These are phyloP conservation scores for Nemurella pictetii DNA, from an alignment of 2,888 invertebrate species.

Conservation along the genomic window DNA sequence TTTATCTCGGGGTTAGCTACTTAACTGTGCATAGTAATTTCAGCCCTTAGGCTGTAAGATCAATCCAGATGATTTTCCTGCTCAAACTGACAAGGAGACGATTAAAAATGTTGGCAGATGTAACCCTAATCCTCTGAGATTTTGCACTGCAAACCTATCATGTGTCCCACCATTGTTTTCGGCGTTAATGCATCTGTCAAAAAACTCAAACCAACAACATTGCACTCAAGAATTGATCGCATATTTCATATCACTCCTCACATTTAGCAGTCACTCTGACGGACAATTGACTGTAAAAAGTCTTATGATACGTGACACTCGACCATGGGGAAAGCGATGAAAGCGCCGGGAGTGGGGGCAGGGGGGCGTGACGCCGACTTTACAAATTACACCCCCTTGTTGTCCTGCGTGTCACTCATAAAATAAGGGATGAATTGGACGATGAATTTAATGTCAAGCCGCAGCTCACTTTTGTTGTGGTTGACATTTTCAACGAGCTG, in stretches of 20 bases:
- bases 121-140: background rate
- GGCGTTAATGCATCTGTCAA: background rate
- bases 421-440: background rate
- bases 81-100: no score
- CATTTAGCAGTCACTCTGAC: background rate
- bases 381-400: background rate
- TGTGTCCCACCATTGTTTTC: background rate
- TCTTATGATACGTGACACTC: background rate
- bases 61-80: no score
- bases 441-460: background rate
- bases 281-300: background rate
- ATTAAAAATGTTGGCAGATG: no score
- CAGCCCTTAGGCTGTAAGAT: no score
- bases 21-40: no score
- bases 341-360: background rate
- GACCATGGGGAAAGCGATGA: background rate
- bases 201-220: background rate
- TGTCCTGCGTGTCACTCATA: background rate
- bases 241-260: background rate
- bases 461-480: background rate
- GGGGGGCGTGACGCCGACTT: background rate
- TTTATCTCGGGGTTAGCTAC: no score
- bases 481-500: background rate
- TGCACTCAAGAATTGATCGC: background rate
- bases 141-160: background rate